Percentiles rank a stretch among this genome's conserved stretches.
Conservation (phyloP, 1,140 invertebrate species). For the Andricus grossulariae region DNA sequence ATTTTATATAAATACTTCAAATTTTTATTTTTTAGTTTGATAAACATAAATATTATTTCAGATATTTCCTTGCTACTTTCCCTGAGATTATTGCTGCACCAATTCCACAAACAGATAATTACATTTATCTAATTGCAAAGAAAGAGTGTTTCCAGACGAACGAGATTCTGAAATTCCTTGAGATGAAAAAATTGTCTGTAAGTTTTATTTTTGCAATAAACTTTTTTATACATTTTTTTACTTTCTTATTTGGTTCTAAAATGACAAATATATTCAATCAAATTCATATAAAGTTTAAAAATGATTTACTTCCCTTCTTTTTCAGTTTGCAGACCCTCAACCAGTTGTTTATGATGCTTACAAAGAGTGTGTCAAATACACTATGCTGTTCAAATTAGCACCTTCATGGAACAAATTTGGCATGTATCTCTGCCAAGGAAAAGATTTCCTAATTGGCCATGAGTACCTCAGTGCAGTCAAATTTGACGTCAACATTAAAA, state of each 20-base stretch:
- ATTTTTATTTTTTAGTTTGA: no score
- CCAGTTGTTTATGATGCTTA: constrained; percentile 13
- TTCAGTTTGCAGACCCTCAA: neutral
- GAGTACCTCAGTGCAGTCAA: constrained; percentile 44
- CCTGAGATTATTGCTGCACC: constrained; percentile 8
- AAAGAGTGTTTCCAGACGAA: neutral
- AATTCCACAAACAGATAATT: neutral
- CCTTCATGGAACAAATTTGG: constrained; percentile 56
- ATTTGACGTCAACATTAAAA: constrained; percentile 47
- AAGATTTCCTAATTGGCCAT: constrained; percentile 47
- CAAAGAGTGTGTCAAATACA: constrained; percentile 49
- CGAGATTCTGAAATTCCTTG: neutral
- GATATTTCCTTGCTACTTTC: neutral
- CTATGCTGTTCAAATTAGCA: constrained; percentile 50
- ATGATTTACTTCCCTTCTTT: neutral
- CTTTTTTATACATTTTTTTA: neutral
- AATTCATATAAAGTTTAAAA: no score
- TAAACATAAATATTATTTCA: neutral
- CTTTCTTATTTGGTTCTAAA: neutral
- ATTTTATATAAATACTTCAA: no score
- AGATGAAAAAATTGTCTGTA: neutral
- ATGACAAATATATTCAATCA: no score
- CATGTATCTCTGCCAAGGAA: constrained; percentile 47
- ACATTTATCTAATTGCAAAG: neutral
- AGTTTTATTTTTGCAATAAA: neutral